Evolutionary conservation across 2,888 invertebrate species (phyloP), one percentile per base, ranked within the genome.

Genomic region (Shargacucullia verbasci): DNA sequence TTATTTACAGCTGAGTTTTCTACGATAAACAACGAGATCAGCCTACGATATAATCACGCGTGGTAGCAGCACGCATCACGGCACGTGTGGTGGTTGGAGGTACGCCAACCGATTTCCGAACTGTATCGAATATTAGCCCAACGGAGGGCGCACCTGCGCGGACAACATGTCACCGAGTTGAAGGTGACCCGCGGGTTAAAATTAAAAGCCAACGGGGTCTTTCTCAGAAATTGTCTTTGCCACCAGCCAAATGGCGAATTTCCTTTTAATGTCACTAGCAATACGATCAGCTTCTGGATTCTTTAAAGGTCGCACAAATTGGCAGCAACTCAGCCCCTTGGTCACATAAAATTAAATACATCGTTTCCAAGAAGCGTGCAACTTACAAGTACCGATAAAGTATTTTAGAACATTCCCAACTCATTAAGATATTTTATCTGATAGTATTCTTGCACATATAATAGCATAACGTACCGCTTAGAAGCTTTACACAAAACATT

Each of bases 1-100:
- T 48, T 33, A 14, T 27, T 10, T 29, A 12, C 29, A 54, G 33
- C 12, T n/a, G n/a, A n/a, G n/a, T n/a, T 55, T 55, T 54, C 10
- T 33, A 20, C 10, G 15, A 37, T 34, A 44, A 63, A 38, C 13
- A 47, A 27, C 37, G 45, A 44, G 46, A 59, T 53, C 7, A 41
- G n/a, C 41, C 63, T 46, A 12, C 34, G 25, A 46, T 53, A 64
- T 47, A 12, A 29, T 35, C 27, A 40, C 37, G 38, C 59, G 35
- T 77, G 57, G 75, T 54, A 56, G 53, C 59, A 47, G 39, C 52
- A 53, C 38, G 49, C 66, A 49, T 49, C 56, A 35, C 59, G 70
- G 70, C 80, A 76, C 79, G 80, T 76, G 79, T 57, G 62, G 20
- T 37, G 54, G 45, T 78, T 80, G 84, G 83, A 80, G 58, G 46